These are phyloP conservation scores for Plutella xylostella DNA, from an alignment of 2,888 invertebrate species.

Conservation along the genomic window DNA sequence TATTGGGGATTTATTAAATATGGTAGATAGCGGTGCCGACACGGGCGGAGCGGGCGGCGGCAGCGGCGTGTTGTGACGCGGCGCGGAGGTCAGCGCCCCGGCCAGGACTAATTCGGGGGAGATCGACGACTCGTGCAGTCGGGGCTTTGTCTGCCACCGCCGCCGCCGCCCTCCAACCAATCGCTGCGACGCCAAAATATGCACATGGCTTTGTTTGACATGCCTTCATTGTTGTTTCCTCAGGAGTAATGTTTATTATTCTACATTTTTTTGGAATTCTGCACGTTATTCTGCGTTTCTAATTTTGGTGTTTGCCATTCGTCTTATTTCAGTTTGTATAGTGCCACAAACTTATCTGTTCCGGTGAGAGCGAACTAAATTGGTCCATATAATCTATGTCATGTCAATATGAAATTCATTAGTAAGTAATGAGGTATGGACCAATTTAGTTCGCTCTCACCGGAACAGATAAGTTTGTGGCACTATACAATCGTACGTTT, in stretches of 20 bases:
- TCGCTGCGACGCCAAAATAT: constrained; percentile 19
- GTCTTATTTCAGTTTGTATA: too few species aligned
- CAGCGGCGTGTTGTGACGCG: constrained; percentile 22
- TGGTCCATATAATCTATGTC: too few species aligned
- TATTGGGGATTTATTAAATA: neutral
- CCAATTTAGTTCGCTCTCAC: too few species aligned
- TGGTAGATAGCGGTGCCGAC: constrained; percentile 6
- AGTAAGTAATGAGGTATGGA: too few species aligned
- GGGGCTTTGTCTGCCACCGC: constrained; percentile 57
- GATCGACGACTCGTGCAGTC: constrained; percentile 57
- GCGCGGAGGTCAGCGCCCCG: constrained; percentile 57
- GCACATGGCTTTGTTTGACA: constrained; percentile 35
- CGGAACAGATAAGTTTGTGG: too few species aligned
- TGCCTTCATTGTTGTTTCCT: neutral
- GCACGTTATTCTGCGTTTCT: too few species aligned
- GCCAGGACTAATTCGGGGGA: constrained; percentile 69
- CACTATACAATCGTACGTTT: too few species aligned
- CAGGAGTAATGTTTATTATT: neutral
- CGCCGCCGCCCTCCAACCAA: constrained; percentile 27
- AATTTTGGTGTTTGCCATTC: too few species aligned
- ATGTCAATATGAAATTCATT: too few species aligned
- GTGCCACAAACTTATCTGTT: too few species aligned
- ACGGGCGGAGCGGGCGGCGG: constrained; percentile 16
- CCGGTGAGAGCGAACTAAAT: too few species aligned
- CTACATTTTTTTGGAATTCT: too few species aligned